A percentile compares a stretch with the other conserved stretches of the same genome.
These are phyloP conservation scores for Electrona antarctica DNA, from an alignment of 2,113 vertebrate genomes.

Conservation along the genomic window DNA sequence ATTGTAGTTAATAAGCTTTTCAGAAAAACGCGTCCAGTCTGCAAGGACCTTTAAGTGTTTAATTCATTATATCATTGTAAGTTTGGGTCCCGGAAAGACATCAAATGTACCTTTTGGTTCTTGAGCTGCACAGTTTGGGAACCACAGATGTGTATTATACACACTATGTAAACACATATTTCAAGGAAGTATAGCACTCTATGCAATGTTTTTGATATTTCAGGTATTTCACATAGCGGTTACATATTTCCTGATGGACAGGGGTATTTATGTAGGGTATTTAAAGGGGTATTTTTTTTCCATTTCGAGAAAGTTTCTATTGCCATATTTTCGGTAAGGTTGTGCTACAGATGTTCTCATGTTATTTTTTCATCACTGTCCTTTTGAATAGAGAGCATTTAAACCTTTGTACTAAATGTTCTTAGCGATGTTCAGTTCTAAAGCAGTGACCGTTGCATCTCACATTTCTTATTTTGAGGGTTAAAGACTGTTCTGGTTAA, in stretches of 20 bases:
- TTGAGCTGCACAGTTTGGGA: no score
- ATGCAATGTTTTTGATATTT: constrained; percentile 66
- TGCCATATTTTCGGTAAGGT: constrained; percentile 44
- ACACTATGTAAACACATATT: constrained; percentile 23
- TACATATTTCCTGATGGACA: constrained; percentile 54
- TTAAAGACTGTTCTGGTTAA: neutral
- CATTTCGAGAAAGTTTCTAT: constrained; percentile 40
- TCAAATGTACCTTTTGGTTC: no score
- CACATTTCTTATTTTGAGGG: neutral
- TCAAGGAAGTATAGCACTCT: constrained; percentile 41
- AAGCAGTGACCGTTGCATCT: constrained; percentile 13
- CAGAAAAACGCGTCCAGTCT: no score
- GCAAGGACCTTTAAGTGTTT: no score
- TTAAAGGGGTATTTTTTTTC: constrained; percentile 28
- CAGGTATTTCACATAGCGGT: constrained; percentile 32
- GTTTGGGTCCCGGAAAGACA: no score
- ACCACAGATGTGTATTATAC: constrained; percentile 41
- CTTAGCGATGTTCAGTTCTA: constrained; percentile 20
- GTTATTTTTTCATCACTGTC: constrained; percentile 19
- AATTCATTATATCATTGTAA: no score
- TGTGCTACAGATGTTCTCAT: neutral
- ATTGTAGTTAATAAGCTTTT: no score
- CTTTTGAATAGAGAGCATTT: constrained; percentile 23
- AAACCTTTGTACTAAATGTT: constrained; percentile 16
- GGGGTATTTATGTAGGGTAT: constrained; percentile 67